Evolutionary conservation across 2,113 vertebrate genomes (phyloP).

Genomic region (Irena cyanogastra): DNA sequence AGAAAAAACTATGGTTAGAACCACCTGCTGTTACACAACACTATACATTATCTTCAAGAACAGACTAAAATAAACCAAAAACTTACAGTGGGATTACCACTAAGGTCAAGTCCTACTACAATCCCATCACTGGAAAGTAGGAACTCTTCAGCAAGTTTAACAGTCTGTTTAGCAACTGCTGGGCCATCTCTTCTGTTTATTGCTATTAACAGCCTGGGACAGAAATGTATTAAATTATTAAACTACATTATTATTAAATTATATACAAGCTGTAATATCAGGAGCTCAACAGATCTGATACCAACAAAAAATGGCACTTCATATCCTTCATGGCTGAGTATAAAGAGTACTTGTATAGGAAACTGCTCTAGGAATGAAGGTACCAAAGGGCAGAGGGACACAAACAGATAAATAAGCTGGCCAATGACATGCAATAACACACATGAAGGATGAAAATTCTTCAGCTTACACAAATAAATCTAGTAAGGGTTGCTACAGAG

Average conservation of each 20-base stretch:
- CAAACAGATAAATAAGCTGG: not conserved
- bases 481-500: not conserved
- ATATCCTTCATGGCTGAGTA: not conserved
- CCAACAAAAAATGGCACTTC: not conserved
- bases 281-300: not conserved
- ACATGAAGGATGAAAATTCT: not conserved
- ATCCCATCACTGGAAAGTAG: constrained; percentile 80
- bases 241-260: not conserved
- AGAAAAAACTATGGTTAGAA: not conserved
- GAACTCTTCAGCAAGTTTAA: constrained; percentile 91
- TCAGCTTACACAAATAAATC: not conserved
- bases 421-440: not conserved
- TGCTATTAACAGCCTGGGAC: constrained; percentile 85
- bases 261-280: not conserved
- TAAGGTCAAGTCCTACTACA: constrained; percentile 92
- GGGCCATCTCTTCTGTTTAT: constrained; percentile 89
- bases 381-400: not conserved
- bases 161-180: constrained; percentile 86
- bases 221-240: not conserved
- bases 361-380: not conserved
- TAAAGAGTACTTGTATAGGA: not conserved
- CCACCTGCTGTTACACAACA: not conserved
- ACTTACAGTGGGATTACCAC: constrained; percentile 89
- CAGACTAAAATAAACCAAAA: not conserved
- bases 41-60: not conserved